Evolutionary conservation across 2,113 vertebrate species (phyloP), one percentile per base, ranked within the genome.

Genomic region (Sarotherodon lohbergeri): DNA sequence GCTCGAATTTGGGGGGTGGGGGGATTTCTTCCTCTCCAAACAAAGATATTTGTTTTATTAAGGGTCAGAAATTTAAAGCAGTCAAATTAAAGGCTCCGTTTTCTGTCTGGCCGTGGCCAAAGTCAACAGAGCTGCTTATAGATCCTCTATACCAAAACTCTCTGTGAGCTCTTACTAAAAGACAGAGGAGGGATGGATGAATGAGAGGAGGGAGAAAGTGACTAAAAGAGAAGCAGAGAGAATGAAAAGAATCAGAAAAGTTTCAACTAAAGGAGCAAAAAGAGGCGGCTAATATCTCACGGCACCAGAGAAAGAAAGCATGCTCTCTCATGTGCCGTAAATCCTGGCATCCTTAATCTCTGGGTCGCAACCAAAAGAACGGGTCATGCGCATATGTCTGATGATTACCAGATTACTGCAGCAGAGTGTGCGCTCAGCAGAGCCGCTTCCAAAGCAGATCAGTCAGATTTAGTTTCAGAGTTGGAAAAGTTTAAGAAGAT

Each of bases 21-120:
- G 86, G 89, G 92, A 93, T 95, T 95, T 95, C 88, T 95, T 92
- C 93, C 94, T 96, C 89, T 96, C 90, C 90, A 95, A 96, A 95
- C 95, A 96, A 90, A 94, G 95, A 93, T 96, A 96, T 96, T 97
- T 97, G 95, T 96, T 97, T 97, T 96, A 96, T 96, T 95, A 96
- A 94, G 91, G 90, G 87, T 94, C 91, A 90, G 90, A 94, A 93
- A 92, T 94, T 92, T 93, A 96, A 96, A 94, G 92, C 94, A 95
- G 95, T 95, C 92, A 94, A 96, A 96, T 96, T 95, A 97, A 95
- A 96, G 96, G 95, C 95, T 96, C 90, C 39, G 88, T 91, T 96
- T 96, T 96, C 94, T 92, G 85, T 92, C 90, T 89, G 89, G 76
- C n/a, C 9, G 14, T 11, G 88, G 95, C 96, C 96, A 97, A 97